These are phyloP conservation scores for Ophthalmolycus amberensis DNA, from an alignment of 2,113 vertebrate genomes.

Conservation along the genomic window DNA sequence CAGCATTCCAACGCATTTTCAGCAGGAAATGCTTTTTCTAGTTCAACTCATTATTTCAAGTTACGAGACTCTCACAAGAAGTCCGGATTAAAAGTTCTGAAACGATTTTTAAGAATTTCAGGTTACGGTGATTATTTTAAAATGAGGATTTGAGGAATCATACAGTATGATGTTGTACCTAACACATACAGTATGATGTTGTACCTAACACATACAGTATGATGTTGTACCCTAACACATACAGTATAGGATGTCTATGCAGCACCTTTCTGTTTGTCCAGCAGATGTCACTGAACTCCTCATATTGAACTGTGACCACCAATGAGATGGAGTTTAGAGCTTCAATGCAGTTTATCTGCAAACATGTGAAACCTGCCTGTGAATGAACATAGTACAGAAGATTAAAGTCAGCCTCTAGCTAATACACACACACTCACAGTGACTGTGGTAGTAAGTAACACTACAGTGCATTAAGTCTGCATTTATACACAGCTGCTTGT, in stretches of 20 bases:
- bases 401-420: not conserved
- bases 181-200: not conserved
- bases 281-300: conserved; percentile 46
- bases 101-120: not conserved
- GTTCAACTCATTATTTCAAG: not conserved
- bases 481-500: not conserved
- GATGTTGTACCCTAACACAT: not conserved
- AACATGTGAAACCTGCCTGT: not conserved
- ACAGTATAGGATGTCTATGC: not conserved
- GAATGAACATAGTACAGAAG: not conserved
- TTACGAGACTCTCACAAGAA: not conserved
- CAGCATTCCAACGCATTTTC: too few relatives aligned
- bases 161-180: too few relatives aligned
- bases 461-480: too few relatives aligned
- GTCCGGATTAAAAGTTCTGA: not conserved
- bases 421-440: not conserved
- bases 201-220: not conserved
- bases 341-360: too few relatives aligned
- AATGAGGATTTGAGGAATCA: not conserved
- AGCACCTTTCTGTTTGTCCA: conserved; percentile 22
- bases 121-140: not conserved
- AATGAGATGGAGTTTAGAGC: not conserved
- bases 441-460: too few relatives aligned
- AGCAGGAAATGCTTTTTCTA: too few relatives aligned
- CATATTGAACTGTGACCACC: too few relatives aligned